Evolutionary conservation across 2,113 vertebrate genomes (phyloP), one percentile per base, ranked within the genome.

Genomic region (Tiliqua scincoides): DNA sequence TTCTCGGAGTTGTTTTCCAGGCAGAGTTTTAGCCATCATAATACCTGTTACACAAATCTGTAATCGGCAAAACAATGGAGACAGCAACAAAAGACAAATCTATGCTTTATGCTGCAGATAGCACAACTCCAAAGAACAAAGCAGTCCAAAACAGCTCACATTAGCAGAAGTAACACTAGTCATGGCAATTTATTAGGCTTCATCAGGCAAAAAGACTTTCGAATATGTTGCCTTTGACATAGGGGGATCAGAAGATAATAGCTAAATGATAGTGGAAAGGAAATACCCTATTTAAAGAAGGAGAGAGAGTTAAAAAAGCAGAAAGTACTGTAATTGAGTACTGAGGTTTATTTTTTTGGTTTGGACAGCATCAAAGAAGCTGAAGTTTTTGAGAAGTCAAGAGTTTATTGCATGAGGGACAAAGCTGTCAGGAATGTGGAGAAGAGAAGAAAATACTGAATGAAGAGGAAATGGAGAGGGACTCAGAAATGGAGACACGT

Each of bases 71-170:
- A 88, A 89, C n/a, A 89, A 32, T 54, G 82, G 48, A 75, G 21
- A 61, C 4, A 57, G n/a, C 27, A 67, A 87, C 79, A 74, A 87
- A 92, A 86, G 70, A 80, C 12, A 73, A 67, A 40, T 72, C 70
- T 83, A 6, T 15, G 6, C 7, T 70, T 21, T 72, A 35, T 83
- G 35, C 30, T 80, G 71, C 25, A 92, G 85, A 89, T 87, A 12
- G 85, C 82, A 88, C 82, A 88, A 91, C 68, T 89, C 43, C 35
- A 52, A 78, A 83, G 79, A 91, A 35, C 18, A 87, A 84, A 52
- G 15, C 59, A 74, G 35, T 18, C 37, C 79, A 43, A 63, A 91
- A 67, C 9, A 86, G 40, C 70, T 84, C 65, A 52, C 6, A 23
- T 84, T 85, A 93, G 91, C 83, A 43, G 59, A 89, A 85, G 79